These are phyloP conservation scores for Planiliza haematocheilus DNA, from an alignment of 2,113 vertebrate genomes.

Conservation along the genomic window DNA sequence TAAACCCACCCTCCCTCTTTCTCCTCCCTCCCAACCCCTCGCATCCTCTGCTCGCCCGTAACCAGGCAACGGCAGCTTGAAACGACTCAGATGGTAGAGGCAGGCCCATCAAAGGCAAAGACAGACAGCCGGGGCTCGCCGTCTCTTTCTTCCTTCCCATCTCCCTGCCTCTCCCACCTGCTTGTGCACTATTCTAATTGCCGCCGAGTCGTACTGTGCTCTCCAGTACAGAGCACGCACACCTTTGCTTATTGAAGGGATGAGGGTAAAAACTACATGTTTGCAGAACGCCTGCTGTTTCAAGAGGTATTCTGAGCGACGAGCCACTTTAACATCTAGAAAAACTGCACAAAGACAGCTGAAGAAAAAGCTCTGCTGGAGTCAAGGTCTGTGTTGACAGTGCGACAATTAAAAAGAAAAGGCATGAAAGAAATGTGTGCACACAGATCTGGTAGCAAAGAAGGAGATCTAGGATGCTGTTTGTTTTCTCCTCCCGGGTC, in stretches of 20 bases:
- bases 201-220: not conserved
- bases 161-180: constrained; percentile 21
- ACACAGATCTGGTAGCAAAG: not conserved
- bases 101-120: constrained; percentile 70
- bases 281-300: not conserved
- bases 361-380: not conserved
- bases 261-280: no score
- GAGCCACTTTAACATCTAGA: not conserved
- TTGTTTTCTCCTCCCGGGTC: no score
- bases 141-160: constrained; percentile 24
- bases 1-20: constrained; percentile 42
- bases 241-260: not conserved
- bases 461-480: not conserved
- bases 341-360: not conserved
- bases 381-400: not conserved
- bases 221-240: not conserved
- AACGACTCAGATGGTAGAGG: constrained; percentile 64
- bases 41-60: constrained; percentile 70
- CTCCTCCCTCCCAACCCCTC: constrained; percentile 51
- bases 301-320: not conserved
- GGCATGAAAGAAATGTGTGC: not conserved
- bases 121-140: constrained; percentile 27
- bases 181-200: constrained; percentile 26
- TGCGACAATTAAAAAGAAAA: not conserved
- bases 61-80: constrained; percentile 77